Base-by-base conservation (phyloP, 2,888 invertebrate species). In the Glyphotaelius pellucidus region DNA sequence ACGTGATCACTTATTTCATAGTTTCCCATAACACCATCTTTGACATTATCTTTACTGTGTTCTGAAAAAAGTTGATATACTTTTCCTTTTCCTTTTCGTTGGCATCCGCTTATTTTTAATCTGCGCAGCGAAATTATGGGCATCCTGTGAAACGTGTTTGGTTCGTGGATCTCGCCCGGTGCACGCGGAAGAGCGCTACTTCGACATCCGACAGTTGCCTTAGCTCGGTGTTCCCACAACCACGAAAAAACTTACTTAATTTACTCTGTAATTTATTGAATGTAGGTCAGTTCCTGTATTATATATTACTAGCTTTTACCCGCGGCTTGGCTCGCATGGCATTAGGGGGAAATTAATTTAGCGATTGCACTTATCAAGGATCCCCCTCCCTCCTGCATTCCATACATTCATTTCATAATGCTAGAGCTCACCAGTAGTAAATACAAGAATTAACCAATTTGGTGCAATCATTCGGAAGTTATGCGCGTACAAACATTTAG, bases 141-240 rank as follows among this genome's bases (percentile, higher is more conserved):
- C 87, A 91, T 91, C 90, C 90, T 91, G 90, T 86, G 31, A 80
- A 91, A 91, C 90, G 80, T 80, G 90, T 91, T 91, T 80, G 25
- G 52, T 3, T 79, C 35, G 85, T 67, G n/a, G 31, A 90, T 79
- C 52, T 79, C 35, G 47, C 31, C 38, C 67, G 7, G 67, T 9
- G 25, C 67, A 25, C 67, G 67, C 67, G 67, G 67, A 67, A 67
- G 67, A 25, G 25, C n/a, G 7, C 25, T 67, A 25, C 67, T 67
- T 67, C 67, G 3, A 67, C 67, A 67, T 25, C 67, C 25, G n/a
- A 67, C 67, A 67, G n/a, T n/a, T 67, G 67, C 67, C 25, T 67
- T 25, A 67, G 9, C 67, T 67, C 67, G 67, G 25, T 67, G 67
- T 25, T 67, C 67, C 67, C 9, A n/a, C 67, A 67, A n/a, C 67